These are phyloP conservation scores for Pectinophora gossypiella DNA, from an alignment of 1,140 invertebrate genomes.

Conservation along the genomic window DNA sequence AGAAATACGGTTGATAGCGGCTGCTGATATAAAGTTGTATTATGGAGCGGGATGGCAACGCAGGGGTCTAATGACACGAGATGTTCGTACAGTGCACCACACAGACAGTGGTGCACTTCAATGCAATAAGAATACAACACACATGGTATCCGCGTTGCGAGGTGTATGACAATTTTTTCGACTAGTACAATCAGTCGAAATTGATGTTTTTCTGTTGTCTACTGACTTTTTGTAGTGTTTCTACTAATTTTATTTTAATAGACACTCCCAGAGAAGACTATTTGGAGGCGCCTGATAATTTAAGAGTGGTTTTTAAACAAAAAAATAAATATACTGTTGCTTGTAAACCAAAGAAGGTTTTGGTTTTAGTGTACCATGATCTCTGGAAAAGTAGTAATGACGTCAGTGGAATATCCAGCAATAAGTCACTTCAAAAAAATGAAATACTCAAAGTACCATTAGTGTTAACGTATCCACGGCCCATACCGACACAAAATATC, in stretches of 20 bases:
- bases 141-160: slow-evolving; percentile 24
- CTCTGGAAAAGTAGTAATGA: too few species aligned
- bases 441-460: too few species aligned
- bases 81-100: slow-evolving; percentile 1
- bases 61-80: slow-evolving; percentile 62
- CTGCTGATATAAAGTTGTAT: background rate
- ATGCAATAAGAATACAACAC: too few species aligned
- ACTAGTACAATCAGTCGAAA: slow-evolving; percentile 46
- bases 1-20: background rate
- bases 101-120: background rate
- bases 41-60: slow-evolving; percentile 10
- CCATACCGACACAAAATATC: too few species aligned
- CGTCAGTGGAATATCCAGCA: too few species aligned
- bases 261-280: background rate
- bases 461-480: too few species aligned
- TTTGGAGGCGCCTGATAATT: background rate
- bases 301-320: too few species aligned
- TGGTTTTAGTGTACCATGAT: too few species aligned
- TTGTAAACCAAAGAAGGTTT: too few species aligned
- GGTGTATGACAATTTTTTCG: slow-evolving; percentile 38
- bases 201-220: slow-evolving; percentile 17
- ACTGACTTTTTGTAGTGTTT: slow-evolving; percentile 9
- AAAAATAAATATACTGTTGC: too few species aligned
- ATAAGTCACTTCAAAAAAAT: too few species aligned
- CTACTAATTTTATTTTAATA: slow-evolving; percentile 26